phyloP scores from a whole-genome alignment of 2,888 invertebrate genomes.

The Troides aeacus region DNA sequence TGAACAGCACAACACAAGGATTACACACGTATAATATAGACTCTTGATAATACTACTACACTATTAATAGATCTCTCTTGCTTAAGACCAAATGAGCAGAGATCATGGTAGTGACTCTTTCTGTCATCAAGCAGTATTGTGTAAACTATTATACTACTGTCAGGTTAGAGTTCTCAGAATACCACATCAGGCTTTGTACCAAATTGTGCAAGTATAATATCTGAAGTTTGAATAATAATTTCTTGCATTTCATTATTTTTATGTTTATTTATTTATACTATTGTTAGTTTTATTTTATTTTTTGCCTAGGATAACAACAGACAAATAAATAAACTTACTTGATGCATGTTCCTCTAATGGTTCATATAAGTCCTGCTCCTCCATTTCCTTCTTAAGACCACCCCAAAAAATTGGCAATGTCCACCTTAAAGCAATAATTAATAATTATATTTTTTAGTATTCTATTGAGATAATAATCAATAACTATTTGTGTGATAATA shows the following conservation, averaged over 20 bases:
- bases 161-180: too few relatives aligned
- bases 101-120: too few relatives aligned
- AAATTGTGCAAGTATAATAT: too few relatives aligned
- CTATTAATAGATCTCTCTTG: too few relatives aligned
- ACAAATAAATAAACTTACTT: conserved; percentile 44
- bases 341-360: conserved; percentile 88
- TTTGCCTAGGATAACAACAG: not conserved
- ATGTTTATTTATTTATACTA: not conserved
- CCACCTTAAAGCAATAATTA: conserved; percentile 78
- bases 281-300: not conserved
- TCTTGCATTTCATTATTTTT: not conserved
- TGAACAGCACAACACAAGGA: too few relatives aligned
- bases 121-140: too few relatives aligned
- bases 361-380: conserved; percentile 86
- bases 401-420: conserved; percentile 88
- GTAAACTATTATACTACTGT: too few relatives aligned
- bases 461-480: not conserved
- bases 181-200: too few relatives aligned
- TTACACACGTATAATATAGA: too few relatives aligned
- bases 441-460: not conserved
- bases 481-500: not conserved
- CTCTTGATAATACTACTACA: too few relatives aligned
- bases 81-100: too few relatives aligned
- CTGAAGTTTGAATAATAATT: too few relatives aligned
- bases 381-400: conserved; percentile 86